phyloP scores from a whole-genome alignment of 2,888 invertebrate genomes.

The Theristus sp. region DNA sequence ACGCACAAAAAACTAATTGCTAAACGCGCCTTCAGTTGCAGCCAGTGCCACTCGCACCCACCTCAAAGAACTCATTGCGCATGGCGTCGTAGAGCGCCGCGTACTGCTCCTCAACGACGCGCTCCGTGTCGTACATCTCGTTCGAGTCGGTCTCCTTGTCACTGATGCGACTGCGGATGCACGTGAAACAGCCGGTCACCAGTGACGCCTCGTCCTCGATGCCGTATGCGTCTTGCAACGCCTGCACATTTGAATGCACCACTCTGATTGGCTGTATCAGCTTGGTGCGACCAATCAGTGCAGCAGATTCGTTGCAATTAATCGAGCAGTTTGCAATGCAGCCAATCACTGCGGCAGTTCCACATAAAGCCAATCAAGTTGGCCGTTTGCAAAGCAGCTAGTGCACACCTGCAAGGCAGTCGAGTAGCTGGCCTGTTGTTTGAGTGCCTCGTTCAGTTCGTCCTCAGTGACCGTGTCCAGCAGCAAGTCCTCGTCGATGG shows the following conservation, averaged over 20 bases:
- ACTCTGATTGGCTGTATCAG: no score
- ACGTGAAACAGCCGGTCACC: slow-evolving; percentile 16
- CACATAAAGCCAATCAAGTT: no score
- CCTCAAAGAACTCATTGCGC: slow-evolving; percentile 15
- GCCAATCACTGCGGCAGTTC: no score
- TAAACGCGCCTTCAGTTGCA: no score
- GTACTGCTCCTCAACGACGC: slow-evolving; percentile 20
- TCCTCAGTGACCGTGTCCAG: not conserved
- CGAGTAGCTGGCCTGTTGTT: not conserved
- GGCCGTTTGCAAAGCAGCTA: no score
- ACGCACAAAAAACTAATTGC: no score
- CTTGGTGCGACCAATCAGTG: no score
- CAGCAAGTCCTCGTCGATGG: not conserved
- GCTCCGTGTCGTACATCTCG: slow-evolving; percentile 17
- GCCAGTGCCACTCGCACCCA: no score
- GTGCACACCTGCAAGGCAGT: not conserved
- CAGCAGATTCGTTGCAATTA: no score
- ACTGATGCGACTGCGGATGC: slow-evolving; percentile 17
- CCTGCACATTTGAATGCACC: slow-evolving; percentile 10
- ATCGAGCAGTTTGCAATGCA: no score
- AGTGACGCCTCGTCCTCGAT: slow-evolving; percentile 20
- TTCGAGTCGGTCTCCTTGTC: slow-evolving; percentile 25
- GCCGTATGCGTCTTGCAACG: slow-evolving; percentile 19
- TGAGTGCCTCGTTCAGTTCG: not conserved
- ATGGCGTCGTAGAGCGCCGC: slow-evolving; percentile 13